Base-by-base conservation (phyloP, 1,140 invertebrate species). In the Drosophila fuyamai region DNA sequence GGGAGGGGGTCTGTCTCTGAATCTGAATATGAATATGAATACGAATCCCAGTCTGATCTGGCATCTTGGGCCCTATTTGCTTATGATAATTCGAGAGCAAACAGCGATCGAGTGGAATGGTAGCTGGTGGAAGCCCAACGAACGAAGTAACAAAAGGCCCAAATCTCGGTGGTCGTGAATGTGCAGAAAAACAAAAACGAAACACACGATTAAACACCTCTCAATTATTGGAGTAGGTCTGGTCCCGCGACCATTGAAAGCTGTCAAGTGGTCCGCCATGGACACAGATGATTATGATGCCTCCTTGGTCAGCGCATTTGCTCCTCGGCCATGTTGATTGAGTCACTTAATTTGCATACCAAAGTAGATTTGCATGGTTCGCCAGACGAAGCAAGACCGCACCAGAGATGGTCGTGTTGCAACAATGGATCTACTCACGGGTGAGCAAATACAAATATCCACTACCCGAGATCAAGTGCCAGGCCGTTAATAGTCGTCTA, bases 131-230 rank as follows among this genome's bases (percentile, higher is more conserved):
- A 71, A 67, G 46, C 48, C 48, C 14, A 46, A n/a, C 50, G 27
- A 23, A 23, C 23, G 23, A 23, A 2, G 23, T 44, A 35, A 54
- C 43, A 12, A 53, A 80, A 72, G 63, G 79, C 53, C 72, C 66
- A 79, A 63, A 47, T 76, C 59, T 62, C 56, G 56, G 78, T 57
- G 68, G 59, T 71, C 84, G 84, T 89, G 84, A 88, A 83, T 89
- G 80, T 84, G 83, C 84, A 88, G 80, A 89, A 88, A 88, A 67
- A 72, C 68, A 79, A 77, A 88, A 71, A 75, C 46, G 81, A 77
- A 91, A 91, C 90, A 91, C 84, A 81, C 89, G 89, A 91, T 91
- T 91, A 89, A 91, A 91, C 89, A 91, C 89, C 89, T 91, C 89
- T 91, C 81, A 91, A 91, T 91, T 91, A 91, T 72, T 71, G 65